These are phyloP conservation scores for Idaea aversata DNA, from an alignment of 2,888 invertebrate species.

Conservation along the genomic window DNA sequence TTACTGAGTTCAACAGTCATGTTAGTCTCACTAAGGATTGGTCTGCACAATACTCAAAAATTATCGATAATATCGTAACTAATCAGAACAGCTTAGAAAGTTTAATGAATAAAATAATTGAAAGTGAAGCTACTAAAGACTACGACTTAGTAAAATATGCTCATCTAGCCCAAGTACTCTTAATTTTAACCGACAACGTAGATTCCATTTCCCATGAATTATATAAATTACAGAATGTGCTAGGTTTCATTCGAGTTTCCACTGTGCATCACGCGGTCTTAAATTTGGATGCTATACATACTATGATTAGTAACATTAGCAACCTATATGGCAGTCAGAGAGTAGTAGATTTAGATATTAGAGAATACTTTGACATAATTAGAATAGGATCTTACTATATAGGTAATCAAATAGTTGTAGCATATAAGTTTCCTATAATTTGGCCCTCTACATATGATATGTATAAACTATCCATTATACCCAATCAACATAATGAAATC, in stretches of 20 bases:
- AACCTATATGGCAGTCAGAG: conserved; percentile 21
- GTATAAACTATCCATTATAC: conserved; percentile 14
- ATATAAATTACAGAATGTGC: conserved; percentile 6
- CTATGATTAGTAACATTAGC: conserved; percentile 20
- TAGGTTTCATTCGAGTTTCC: conserved; percentile 8
- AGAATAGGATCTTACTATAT: conserved; percentile 21
- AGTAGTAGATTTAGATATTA: conserved; percentile 18
- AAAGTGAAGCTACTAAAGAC: not conserved
- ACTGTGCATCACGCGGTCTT: conserved; percentile 7
- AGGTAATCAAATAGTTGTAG: not conserved
- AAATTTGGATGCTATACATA: conserved; percentile 4
- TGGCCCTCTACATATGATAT: conserved; percentile 6
- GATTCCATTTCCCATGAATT: conserved; percentile 3
- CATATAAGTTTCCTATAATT: conserved; percentile 16
- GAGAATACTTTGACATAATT: conserved; percentile 24
- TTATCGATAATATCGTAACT: conserved; percentile 13
- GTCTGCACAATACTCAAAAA: conserved; percentile 13
- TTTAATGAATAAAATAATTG: conserved; percentile 12
- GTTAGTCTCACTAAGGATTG: conserved; percentile 28
- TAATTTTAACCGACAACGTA: conserved; percentile 5
- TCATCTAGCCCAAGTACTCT: conserved; percentile 13
- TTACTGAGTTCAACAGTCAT: conserved; percentile 25
- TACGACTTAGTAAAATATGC: conserved; percentile 13
- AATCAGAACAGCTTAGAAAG: conserved; percentile 22
- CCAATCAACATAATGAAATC: conserved; percentile 17